Evolutionary conservation across 1,140 invertebrate genomes (phyloP), one percentile per base, ranked within the genome.

Genomic region (Antheraea mylitta): DNA sequence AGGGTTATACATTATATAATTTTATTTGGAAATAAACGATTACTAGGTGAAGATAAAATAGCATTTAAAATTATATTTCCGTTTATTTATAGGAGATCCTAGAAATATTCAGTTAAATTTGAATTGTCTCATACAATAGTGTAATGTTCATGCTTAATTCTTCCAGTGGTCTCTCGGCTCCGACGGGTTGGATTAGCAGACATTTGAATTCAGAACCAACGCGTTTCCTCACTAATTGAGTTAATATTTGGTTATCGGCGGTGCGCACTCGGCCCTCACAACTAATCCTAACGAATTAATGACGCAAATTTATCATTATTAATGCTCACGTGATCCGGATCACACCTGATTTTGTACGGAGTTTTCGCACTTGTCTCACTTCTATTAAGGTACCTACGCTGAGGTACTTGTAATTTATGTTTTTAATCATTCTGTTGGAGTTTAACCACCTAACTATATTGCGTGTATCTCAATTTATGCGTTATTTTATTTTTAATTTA

Each of bases 211-310:
- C 82, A 74, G 71, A 70, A 64, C 73, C 79, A 77, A 72, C 83
- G 68, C 81, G 77, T 83, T 82, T 84, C 77, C 70, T 75, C 71
- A 80, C 88, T 91, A 91, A 91, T 91, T 91, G 89, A 90, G 85
- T 89, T 91, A 91, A 91, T 91, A 90, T 91, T 91, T 91, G 89
- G 89, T 90, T 91, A 91, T 91, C 89, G 87, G 86, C 81, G 72
- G 78, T 80, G 85, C 81, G 76, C 89, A 91, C 86, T 82, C 89
- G 78, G 69, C 77, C 74, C 79, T 79, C 80, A 77, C 81, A 85
- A 84, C 86, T 89, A 90, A 91, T 87, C 88, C 89, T 67, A 36
- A 67, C 78, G 87, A 89, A 91, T 90, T 91, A 91, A 91, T 90
- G 87, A 89, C 89, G 79, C 81, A 77, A 90, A 91, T 91, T 90